Evolutionary conservation across 2,113 vertebrate genomes (phyloP).

Genomic region (Porphyrio hochstetteri): DNA sequence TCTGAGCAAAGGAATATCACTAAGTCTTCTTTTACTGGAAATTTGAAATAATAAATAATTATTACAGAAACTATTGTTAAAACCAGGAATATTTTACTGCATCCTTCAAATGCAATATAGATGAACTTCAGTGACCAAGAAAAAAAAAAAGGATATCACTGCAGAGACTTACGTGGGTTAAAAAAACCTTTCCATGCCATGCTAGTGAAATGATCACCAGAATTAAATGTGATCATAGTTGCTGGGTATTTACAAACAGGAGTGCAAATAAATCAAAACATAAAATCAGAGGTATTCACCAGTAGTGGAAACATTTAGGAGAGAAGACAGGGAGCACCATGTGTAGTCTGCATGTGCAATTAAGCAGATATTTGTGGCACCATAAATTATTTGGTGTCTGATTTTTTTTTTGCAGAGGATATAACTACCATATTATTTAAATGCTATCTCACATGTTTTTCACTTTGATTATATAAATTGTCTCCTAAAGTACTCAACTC

Average conservation of each 20-base stretch:
- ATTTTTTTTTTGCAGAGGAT: not conserved
- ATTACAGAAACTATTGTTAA: not conserved
- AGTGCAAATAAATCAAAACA: not conserved
- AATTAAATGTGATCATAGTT: not conserved
- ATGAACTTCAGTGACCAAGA: not conserved
- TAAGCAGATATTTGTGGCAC: not conserved
- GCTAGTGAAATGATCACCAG: not conserved
- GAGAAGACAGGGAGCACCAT: not conserved
- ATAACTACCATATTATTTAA: not conserved
- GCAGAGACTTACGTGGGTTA: not conserved
- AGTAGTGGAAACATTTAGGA: not conserved
- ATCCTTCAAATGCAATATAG: not conserved
- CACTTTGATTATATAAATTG: not conserved
- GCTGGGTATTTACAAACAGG: not conserved
- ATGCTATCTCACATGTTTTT: not conserved
- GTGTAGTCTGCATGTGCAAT: not conserved
- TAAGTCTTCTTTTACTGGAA: not conserved
- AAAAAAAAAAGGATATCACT: not conserved
- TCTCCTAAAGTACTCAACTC: not conserved
- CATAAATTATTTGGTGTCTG: not conserved
- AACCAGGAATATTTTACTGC: not conserved
- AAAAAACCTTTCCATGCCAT: not conserved
- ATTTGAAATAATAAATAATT: not conserved
- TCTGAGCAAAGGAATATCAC: not conserved
- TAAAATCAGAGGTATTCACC: not conserved